Evolutionary conservation across 92 coral and sea anemone species (phyloP), one percentile per base, ranked within the genome.

Genomic region (Parazoanthus atlanticus): DNA sequence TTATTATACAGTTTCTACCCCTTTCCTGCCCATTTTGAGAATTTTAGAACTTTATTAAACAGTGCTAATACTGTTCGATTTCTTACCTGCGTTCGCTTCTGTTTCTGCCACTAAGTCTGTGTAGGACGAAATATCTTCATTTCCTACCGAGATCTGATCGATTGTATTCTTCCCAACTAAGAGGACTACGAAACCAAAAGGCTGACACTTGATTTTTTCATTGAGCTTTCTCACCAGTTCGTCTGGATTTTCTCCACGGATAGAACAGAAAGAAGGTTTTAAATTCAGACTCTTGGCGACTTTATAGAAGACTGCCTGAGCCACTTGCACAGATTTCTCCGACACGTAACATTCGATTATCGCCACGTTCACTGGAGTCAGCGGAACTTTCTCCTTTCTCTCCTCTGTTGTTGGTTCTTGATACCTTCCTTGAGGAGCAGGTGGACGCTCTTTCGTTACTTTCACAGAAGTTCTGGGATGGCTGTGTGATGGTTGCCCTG

Each of bases 341-440:
- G 3, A 38, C 30, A 83, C 78, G 19, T 16, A 4, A 21, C 78
- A 83, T 23, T 69, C 86, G 40, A 83, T 47, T 83, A 83, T 83
- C 16, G 78, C 78, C 40, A 83, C 78, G 38, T 83, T 41, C n/a
- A 83, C 86, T 29, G 78, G 65, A 25, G 78, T 43, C 16, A 28
- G 64, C 8, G 77, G 78, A 5, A 31, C 30, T 29, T 38, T 8
- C 64, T n/a, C 52, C 40, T 81, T 33, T 11, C 19, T 0, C 34
- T 41, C 6, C 65, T 28, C 26, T 12, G 26, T 52, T 28, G 8
- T n/a, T 83, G 41, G n/a, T 12, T 23, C 36, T 38, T 15, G 77
- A 23, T 40, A 11, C 11, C 17, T 26, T 54, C 32, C 70, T 67
- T 69, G 78, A 6, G 54, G n/a, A 10, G 74, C 23, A 61, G 25